Conservation (phyloP, 2,888 invertebrate species). For the Tanytarsus gracilentus region DNA sequence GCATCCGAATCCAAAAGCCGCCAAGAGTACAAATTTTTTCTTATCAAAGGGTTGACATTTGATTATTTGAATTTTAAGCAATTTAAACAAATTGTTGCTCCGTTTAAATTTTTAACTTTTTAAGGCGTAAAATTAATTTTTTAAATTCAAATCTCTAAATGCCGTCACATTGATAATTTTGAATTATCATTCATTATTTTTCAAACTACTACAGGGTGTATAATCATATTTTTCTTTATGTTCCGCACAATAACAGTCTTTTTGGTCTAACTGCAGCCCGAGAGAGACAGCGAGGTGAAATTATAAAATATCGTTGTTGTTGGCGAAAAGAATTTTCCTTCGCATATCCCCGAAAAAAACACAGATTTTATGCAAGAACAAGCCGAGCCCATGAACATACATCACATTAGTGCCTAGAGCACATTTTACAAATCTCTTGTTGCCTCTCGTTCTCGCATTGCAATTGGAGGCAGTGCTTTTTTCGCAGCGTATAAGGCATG, state of each 20-base stretch:
- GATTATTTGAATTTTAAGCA: too few relatives aligned
- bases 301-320: conserved; percentile 33
- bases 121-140: too few relatives aligned
- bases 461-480: too few relatives aligned
- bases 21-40: too few relatives aligned
- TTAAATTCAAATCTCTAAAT: too few relatives aligned
- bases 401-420: conserved; percentile 33
- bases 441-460: too few relatives aligned
- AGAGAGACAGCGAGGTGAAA: conserved; percentile 35
- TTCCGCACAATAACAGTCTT: conserved; percentile 33
- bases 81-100: too few relatives aligned
- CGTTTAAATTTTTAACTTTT: too few relatives aligned
- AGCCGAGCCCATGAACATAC: conserved; percentile 34
- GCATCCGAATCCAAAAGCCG: too few relatives aligned
- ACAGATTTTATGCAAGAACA: conserved; percentile 30
- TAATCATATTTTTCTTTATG: conserved; percentile 32
- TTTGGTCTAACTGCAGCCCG: conserved; percentile 30
- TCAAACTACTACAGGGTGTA: conserved; percentile 33
- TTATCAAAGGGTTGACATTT: too few relatives aligned
- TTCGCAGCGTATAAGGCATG: too few relatives aligned
- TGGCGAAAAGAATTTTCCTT: background rate
- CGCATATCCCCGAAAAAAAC: background rate
- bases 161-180: too few relatives aligned
- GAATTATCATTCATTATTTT: conserved; percentile 27
- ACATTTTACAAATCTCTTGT: conserved; percentile 14